phyloP scores from a whole-genome alignment of 23 tunicate species.

The Trididemnum miniatum region DNA sequence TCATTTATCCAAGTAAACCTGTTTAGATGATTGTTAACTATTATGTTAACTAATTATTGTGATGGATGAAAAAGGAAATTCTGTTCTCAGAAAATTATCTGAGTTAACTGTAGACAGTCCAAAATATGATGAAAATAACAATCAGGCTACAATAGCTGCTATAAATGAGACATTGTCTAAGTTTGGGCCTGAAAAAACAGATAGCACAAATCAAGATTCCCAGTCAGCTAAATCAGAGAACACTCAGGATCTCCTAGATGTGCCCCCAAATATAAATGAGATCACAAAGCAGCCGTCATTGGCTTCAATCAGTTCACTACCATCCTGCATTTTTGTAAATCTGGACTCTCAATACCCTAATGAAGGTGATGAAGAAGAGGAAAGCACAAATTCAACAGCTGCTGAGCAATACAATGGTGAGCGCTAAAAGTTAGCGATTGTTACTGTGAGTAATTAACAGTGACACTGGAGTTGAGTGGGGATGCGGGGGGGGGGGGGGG shows the following conservation, averaged over 20 bases:
- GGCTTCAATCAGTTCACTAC: conserved; percentile 9
- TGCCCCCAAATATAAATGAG: background rate
- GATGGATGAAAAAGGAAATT: background rate
- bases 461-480: too few species aligned
- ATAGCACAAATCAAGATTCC: too few species aligned
- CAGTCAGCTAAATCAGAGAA: too few species aligned
- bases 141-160: background rate
- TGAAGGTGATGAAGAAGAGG: background rate
- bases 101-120: background rate
- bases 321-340: background rate
- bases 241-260: too few species aligned
- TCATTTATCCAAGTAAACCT: too few species aligned
- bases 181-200: too few species aligned
- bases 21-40: too few species aligned
- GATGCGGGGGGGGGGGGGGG: too few species aligned
- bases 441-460: too few species aligned
- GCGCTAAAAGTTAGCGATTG: too few species aligned
- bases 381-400: background rate
- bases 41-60: too few species aligned
- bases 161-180: too few species aligned
- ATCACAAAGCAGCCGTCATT: background rate
- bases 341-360: background rate
- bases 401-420: background rate
- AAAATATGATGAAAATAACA: background rate
- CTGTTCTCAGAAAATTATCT: background rate